Evolutionary conservation across 2,888 invertebrate genomes (phyloP).

Genomic region (Petrolisthes cinctipes): DNA sequence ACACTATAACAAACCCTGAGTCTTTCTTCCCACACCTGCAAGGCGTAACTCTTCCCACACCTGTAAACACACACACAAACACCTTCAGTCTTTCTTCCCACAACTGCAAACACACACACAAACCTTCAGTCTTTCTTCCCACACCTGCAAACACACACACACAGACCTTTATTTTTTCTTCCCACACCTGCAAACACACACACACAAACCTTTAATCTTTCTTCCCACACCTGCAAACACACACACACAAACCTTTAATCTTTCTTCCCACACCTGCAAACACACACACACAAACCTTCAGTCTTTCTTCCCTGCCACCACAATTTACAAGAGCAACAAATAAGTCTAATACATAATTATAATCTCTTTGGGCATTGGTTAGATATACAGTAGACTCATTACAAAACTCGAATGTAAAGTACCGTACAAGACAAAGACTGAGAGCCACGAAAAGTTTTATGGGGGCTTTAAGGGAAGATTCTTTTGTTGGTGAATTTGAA

Average conservation of each 20-base stretch:
- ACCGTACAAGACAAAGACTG: too few relatives aligned
- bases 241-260: neutral
- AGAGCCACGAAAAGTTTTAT: too few relatives aligned
- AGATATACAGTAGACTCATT: too few relatives aligned
- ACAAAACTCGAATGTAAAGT: too few relatives aligned
- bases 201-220: neutral
- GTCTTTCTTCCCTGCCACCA: neutral
- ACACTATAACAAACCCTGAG: neutral
- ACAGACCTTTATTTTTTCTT: too few relatives aligned
- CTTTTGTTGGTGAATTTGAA: too few relatives aligned
- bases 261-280: neutral
- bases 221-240: neutral
- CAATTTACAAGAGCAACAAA: too few relatives aligned
- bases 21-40: neutral
- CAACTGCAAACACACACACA: neutral
- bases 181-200: constrained; percentile 8
- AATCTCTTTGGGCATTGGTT: too few relatives aligned
- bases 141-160: neutral
- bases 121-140: neutral
- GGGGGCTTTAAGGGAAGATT: too few relatives aligned
- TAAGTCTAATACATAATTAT: too few relatives aligned
- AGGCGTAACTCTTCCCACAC: neutral
- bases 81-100: neutral
- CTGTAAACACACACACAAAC: neutral
- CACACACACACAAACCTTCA: constrained; percentile 2